Evolutionary conservation across 2,888 invertebrate genomes (phyloP), one percentile per base, ranked within the genome.

Genomic region (Ophion obscuratus): DNA sequence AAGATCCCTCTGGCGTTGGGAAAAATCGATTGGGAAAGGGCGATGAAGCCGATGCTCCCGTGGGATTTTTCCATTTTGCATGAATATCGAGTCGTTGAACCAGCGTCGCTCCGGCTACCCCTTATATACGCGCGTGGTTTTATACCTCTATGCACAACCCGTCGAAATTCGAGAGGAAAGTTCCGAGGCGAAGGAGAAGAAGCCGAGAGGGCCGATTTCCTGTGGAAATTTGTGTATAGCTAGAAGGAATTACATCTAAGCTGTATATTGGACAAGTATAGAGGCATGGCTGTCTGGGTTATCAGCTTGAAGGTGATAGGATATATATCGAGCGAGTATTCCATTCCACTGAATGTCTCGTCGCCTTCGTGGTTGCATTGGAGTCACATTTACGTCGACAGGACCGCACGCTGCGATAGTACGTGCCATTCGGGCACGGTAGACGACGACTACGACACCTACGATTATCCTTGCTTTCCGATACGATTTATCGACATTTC

Each of bases 51-150:
- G 77, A 20, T 78, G 66, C 71, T 75, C 83, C 77, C 75, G 75
- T 40, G 78, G 78, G 76, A 79, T 47, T 75, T 79, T 84, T 82
- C 70, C 86, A 76, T 86, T 87, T 82, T 86, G 47, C 86, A 83
- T 85, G 86, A 84, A 86, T 81, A 85, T 86, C 81, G 75, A 83
- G 77, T 53, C 53, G 70, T 61, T 84, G 67, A 80, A 62, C 67
- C 53, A 61, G 75, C 67, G 64, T 71, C 70, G 61, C 11, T 75
- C 6, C 47, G 11, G 64, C 61, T 73, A 24, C 61, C 73, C 61
- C 40, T 11, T 57, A 47, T 36, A 47, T 70, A 27, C 27, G n/a
- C 24, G 24, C 20, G 36, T 67, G 31, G 40, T 20, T 57, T 24
- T 70, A 78, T 31, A 78, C 61, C n/a, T 10, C 73, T 20, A 10